Evolutionary conservation across 2,797 vertebrate species (phyloP), one percentile per base, ranked within the genome.

Genomic region (Sebastes taczanowskii): DNA sequence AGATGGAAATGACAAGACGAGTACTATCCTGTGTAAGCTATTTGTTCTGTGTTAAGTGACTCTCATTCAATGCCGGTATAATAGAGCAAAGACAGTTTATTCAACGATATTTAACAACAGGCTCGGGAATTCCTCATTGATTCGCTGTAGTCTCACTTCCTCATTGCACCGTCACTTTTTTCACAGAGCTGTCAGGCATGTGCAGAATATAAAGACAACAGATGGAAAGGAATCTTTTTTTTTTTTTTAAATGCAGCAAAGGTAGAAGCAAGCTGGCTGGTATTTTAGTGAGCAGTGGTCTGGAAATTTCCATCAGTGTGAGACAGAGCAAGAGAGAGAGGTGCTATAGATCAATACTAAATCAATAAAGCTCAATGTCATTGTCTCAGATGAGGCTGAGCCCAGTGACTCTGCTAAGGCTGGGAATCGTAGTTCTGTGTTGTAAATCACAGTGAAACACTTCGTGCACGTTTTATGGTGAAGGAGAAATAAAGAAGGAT

Each of bases 241-340:
- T 6, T 25, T 35, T 62, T 34, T 71, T 77, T 71, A 23, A 62
- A 34, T 77, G n/a, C 71, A 68, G 71, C 56, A 58, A 61, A 9
- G 5, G 49, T 66, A 78, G 66, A 29, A 67, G 32, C 72, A 69
- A 49, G 59, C 67, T 29, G 10, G 68, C 34, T 77, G 46, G 52
- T 80, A 16, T 77, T 81, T 80, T 67, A 52, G 20, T 71, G 58
- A 83, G 66, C 71, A 72, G 71, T 29, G 29, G 53, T 89, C 78
- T 91, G 85, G 83, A 92, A 89, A 91, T 94, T 91, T 93, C 84
- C 88, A 88, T 91, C 86, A 64, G 62, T 78, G 11, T 11, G 56
- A 87, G 82, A 82, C 25, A 14, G 8, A 61, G 62, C 23, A 56
- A 53, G 69, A 75, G 62, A 34, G 61, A 58, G 77, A 73, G 71